phyloP scores from a whole-genome alignment of 1,140 invertebrate genomes.

The Drosophila ananassae region DNA sequence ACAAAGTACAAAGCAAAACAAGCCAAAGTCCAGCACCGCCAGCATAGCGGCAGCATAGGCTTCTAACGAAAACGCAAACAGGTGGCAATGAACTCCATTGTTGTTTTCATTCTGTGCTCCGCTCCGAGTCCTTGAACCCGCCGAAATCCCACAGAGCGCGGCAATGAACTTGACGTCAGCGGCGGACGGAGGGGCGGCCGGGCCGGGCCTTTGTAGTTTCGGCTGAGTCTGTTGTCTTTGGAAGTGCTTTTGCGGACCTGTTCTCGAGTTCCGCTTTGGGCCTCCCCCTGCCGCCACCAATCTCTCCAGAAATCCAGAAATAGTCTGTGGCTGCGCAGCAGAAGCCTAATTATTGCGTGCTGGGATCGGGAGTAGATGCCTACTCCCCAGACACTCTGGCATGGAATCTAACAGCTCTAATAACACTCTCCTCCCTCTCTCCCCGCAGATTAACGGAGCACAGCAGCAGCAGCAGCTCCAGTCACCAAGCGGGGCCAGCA shows the following conservation, averaged over 20 bases:
- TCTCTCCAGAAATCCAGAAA: not conserved
- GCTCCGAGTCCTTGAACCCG: slow-evolving; percentile 75
- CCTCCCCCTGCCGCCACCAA: slow-evolving; percentile 8
- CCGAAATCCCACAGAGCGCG: slow-evolving; percentile 40
- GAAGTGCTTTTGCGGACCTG: slow-evolving; percentile 47
- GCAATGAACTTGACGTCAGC: slow-evolving; percentile 75
- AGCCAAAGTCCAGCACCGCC: slow-evolving; percentile 12
- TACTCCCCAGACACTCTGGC: no score
- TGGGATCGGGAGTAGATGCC: not conserved
- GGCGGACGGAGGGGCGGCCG: slow-evolving; percentile 26
- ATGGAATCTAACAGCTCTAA: not conserved
- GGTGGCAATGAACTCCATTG: slow-evolving; percentile 79
- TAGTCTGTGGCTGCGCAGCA: slow-evolving; percentile 52
- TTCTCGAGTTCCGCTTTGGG: slow-evolving; percentile 53
- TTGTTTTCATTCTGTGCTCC: slow-evolving; percentile 49
- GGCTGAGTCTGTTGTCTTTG: slow-evolving; percentile 3
- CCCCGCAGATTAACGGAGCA: slow-evolving; percentile 76
- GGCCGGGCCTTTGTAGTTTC: slow-evolving; percentile 28
- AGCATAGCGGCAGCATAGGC: slow-evolving; percentile 24
- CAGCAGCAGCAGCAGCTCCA: slow-evolving; percentile 61
- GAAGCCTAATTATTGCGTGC: slow-evolving; percentile 65
- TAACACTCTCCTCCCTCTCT: slow-evolving; percentile 2
- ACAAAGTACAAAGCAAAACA: slow-evolving; percentile 23
- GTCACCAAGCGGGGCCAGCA: slow-evolving; percentile 57
- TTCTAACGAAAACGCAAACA: slow-evolving; percentile 73